These are phyloP conservation scores for Pseudococcus viburni DNA, from an alignment of 2,888 invertebrate species.

Conservation along the genomic window DNA sequence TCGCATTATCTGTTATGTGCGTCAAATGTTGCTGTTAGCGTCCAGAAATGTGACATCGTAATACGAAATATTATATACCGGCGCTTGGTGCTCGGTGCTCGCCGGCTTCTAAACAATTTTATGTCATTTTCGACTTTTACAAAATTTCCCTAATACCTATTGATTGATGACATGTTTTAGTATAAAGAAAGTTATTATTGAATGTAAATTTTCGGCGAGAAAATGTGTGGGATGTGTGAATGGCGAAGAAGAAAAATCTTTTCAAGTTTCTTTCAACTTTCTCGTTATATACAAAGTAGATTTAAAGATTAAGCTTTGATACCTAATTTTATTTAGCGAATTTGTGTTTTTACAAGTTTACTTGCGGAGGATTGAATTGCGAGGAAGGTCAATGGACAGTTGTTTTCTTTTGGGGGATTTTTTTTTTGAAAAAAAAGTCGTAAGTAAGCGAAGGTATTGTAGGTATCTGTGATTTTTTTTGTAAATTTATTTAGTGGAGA, in stretches of 20 bases:
- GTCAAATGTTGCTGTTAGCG: constrained; percentile 22
- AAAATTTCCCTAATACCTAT: constrained; percentile 41
- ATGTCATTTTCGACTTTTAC: constrained; percentile 43
- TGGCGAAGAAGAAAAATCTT: background rate
- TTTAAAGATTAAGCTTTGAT: background rate
- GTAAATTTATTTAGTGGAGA: no score
- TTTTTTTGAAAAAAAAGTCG: no score
- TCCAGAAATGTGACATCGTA: constrained; percentile 38
- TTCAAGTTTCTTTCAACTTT: background rate
- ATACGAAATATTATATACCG: background rate
- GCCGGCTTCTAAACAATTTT: constrained; percentile 34
- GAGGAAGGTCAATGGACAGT: background rate
- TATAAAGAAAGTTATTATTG: constrained; percentile 18
- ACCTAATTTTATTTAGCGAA: background rate
- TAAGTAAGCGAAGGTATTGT: no score
- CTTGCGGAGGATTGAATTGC: background rate
- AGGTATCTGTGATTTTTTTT: no score
- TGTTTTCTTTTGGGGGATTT: no score
- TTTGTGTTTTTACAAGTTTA: background rate
- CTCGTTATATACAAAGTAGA: background rate
- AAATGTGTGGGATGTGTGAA: background rate
- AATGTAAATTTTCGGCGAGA: background rate
- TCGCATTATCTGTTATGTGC: background rate
- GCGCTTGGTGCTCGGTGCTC: background rate
- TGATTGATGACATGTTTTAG: constrained; percentile 34